Base-by-base conservation (phyloP, 2,888 invertebrate species). In the Heliconius sara region DNA sequence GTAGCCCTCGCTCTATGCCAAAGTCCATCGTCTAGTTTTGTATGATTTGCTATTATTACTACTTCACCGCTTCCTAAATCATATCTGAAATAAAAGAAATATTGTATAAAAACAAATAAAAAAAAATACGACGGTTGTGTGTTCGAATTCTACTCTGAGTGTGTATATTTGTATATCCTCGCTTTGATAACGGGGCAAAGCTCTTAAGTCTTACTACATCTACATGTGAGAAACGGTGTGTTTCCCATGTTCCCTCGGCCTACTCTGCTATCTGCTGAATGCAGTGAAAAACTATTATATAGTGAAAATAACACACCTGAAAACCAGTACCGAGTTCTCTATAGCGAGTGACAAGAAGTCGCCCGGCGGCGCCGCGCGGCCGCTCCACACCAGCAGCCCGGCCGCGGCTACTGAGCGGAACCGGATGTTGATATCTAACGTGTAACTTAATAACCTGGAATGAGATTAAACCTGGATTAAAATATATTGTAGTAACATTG, bases 41-140 rank as follows among this genome's bases (percentile, higher is more conserved):
- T 97, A 85, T 96, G 96, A 92, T 99, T 99, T 86, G 98, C 98
- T 82, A 97, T 96, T 76, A 99, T 97, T 83, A 97, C 96, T 75
- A 97, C 97, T 89, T 98, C 98, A 1, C 98, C 98, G 84, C 97
- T 97, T 72, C 98, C 98, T 84, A 98, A 96, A 91, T 98, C 98
- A 91, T 98, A 99, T 86, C 98, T 96, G 86, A 96, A 95, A 65
- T 67, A 9, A 22, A 22, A 3, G 22, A 19, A 10, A 19, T 3
- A 19, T 57, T 22, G 9, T 22, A n/a, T 10, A 57, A 57, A 7
- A 57, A 57, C 6, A 22, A 52, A 52, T 47, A 6, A 52, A 19
- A 39, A 10, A 0, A 39, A 39, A 39, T 39, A 39, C 39, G 39
- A 39, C 39, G 10, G 2, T 39, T 39, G 10, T 39, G 39, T 39